A percentile compares a stretch with the other conserved stretches of the same genome.
Conservation (phyloP, 2,888 invertebrate genomes). For the Apoda limacodes region DNA sequence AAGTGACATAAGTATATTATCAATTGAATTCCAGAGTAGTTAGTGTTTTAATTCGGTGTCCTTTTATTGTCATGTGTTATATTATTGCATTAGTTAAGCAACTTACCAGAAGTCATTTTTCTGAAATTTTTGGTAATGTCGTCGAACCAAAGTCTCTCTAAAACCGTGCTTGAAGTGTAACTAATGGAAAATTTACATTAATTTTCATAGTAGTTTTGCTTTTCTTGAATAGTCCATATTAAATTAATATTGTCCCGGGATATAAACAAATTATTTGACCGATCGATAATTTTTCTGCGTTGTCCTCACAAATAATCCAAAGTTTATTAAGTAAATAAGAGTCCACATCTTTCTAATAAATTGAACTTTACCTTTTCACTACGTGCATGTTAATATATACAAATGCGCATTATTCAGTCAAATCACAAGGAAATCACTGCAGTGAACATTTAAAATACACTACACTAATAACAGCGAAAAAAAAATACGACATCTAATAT, state of each 20-base stretch:
- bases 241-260: slow-evolving; percentile 10
- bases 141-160: slow-evolving; percentile 4
- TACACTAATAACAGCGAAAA: slow-evolving; percentile 39
- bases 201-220: slow-evolving; percentile 36
- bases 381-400: slow-evolving; percentile 11
- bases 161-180: slow-evolving; percentile 1
- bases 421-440: slow-evolving; percentile 38
- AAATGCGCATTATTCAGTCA: too few relatives aligned
- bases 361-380: too few relatives aligned
- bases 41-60: too few relatives aligned
- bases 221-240: slow-evolving; percentile 8
- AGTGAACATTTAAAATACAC: slow-evolving; percentile 36
- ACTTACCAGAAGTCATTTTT: slow-evolving; percentile 55
- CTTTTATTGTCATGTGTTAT: too few relatives aligned
- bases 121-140: too few relatives aligned
- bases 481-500: slow-evolving; percentile 42
- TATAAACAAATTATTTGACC: slow-evolving; percentile 17
- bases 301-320: too few relatives aligned
- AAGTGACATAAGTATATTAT: too few relatives aligned
- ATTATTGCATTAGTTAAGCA: slow-evolving; percentile 4
- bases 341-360: too few relatives aligned
- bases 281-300: slow-evolving; percentile 28
- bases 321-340: too few relatives aligned
- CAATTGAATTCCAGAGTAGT: too few relatives aligned
- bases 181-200: slow-evolving; percentile 34